Evolutionary conservation across 2,113 vertebrate genomes (phyloP), one percentile per base, ranked within the genome.

Genomic region (Dolichotis patagonum): DNA sequence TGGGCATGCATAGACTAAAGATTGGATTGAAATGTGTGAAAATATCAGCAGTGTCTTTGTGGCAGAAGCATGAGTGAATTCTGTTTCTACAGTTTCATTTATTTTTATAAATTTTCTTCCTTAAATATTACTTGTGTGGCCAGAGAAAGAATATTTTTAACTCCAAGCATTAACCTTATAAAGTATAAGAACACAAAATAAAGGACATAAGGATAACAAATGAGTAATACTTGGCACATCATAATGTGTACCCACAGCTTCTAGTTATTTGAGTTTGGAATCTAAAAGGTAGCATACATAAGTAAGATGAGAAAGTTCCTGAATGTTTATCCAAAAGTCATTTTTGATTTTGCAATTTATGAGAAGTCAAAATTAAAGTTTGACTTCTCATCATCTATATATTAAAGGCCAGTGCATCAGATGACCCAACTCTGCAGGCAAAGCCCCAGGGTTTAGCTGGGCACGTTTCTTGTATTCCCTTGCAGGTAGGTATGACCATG

Each of bases 51-150:
- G 49, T 43, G 3, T 54, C 11, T 92, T 54, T 84, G 16, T 46
- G 2, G n/a, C 56, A 63, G 52, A 77, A 56, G 24, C 41, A 16
- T 95, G 30, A 43, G 19, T 56, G 14, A 95, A 58, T 65, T 38
- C 85, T 83, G 65, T n/a, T 60, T 46, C 43, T 86, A 19, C 46
- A 35, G 52, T 80, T 95, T 92, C 24, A 56, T 63, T 80, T 92
- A 38, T 73, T 78, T 90, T 90, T 75, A 54, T 80, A 52, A 35
- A 69, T 94, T 86, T 97, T 88, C 77, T 90, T 65, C 32, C 35
- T 52, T 75, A 17, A 94, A 60, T 92, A 85, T 41, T 77, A 85
- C 2, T 87, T 54, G 28, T 75, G 5, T 85, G 13, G 5, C 49
- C 43, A 75, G n/a, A 43, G 83, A 30, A 80, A 80, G 20, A 82